Evolutionary conservation across 92 coral and sea anemone species (phyloP), one percentile per base, ranked within the genome.

Genomic region (Pocillopora grandis): DNA sequence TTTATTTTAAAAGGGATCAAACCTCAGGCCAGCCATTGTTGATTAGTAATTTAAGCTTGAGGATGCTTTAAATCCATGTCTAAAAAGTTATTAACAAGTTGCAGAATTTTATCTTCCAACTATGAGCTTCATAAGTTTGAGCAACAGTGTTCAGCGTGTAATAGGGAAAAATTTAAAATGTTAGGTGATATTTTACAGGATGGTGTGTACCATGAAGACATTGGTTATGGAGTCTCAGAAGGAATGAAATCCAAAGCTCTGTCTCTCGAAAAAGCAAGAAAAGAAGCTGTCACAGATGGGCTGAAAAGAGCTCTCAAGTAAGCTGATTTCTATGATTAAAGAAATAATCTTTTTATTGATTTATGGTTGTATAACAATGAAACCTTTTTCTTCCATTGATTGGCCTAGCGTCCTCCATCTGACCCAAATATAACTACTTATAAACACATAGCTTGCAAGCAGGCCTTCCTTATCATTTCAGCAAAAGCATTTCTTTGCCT

Each of bases 211-310:
- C 98, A 93, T 78, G 98, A 93, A 75, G 98, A 93, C 67, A 89
- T 93, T 84, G 98, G 98, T 52, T 93, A 93, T 84, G 95, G 98
- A 36, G 95, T 93, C n/a, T 89, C 98, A 55, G 98, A 93, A 58
- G 98, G 98, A 27, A 93, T 93, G 95, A 93, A 91, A 79, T 91
- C 95, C 12, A 93, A 93, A 81, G 98, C 98, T 65, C 84, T 93
- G 82, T 92, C 98, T 12, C 74, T 93, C 35, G 98, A 93, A 72
- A 93, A 93, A 58, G 98, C 98, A 27, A 93, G 98, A 66, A 93
- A 93, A 85, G 98, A 93, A 78, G 98, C 98, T 77, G 98, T 93
- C 56, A 93, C 98, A 58, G 98, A 93, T 91, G 98, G 98, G n/a
- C 89, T 93, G 56, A 93, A 93, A 84, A 89, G 98, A 75, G 98